Base-by-base conservation (phyloP, 2,797 vertebrate genomes). In the Lutjanus argentimaculatus region DNA sequence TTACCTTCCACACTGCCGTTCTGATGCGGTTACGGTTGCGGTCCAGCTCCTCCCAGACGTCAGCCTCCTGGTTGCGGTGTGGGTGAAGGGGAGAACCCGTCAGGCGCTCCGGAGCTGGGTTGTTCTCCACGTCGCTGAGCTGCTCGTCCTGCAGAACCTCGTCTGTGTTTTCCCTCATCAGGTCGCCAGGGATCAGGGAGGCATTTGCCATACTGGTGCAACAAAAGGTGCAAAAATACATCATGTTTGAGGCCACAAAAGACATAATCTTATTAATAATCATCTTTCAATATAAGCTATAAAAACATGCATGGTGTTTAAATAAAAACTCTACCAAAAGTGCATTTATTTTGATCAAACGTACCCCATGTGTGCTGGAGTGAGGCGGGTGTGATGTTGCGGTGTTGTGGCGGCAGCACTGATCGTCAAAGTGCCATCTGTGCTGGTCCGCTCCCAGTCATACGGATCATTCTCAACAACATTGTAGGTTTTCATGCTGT, bases 1-100 rank as follows among this genome's bases (percentile, higher is more conserved):
- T 52, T 88, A 99, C 98, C 97, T 99, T 99, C 95, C 95, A 97
- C 62, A 95, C 91, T 8, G 95, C 94, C 4, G 95, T 93, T 84
- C 96, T 96, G 90, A 98, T 96, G 85, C 96, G 97, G 88, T 99
- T 99, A 10, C 97, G 97, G 88, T 99, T 99, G 58, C 96, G 97
- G 91, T 99, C 98, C 94, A 99, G 96, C 93, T 99, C 98, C 94
- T 99, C 98, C 98, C 98, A 99, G 72, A 98, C 97, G n/a, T 99
- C 98, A 30, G 97, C 96, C 93, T 99, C 98, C 88, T 97, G 98
- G 89, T 95, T 95, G 89, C 95, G 96, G 80, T 93, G 95, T 0
- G 91, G 96, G 79, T 96, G 96, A 42, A 95, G 93, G 6, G 97
- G 96, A 57, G 97, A 97, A 43, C 96, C 97, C 1, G 94, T 95